A percentile compares a stretch with the other conserved stretches of the same genome.
phyloP scores from a whole-genome alignment of 2,113 vertebrate species.

The Vulpes ferrilata region DNA sequence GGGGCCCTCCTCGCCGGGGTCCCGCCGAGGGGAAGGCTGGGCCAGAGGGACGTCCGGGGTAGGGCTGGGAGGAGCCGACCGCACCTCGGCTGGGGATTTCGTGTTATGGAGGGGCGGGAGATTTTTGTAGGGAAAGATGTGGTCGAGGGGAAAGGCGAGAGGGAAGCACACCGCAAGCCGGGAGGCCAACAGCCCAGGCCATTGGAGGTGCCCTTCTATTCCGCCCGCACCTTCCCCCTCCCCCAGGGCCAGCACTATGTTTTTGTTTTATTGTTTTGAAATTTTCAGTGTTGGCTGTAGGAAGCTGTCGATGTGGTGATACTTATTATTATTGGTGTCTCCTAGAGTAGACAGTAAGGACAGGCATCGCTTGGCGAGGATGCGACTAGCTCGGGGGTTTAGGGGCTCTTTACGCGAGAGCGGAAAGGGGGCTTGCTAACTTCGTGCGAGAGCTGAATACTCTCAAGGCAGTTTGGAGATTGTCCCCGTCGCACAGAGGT shows the following conservation, averaged over 20 bases:
- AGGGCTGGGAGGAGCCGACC: conserved; percentile 77
- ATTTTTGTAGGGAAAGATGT: conserved; percentile 61
- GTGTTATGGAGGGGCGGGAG: conserved; percentile 72
- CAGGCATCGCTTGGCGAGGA: conserved; percentile 22
- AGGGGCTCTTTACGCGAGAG: not conserved
- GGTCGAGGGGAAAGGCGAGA: conserved; percentile 62
- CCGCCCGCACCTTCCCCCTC: not conserved
- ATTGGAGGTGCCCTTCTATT: conserved; percentile 65
- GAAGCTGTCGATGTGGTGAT: conserved; percentile 66
- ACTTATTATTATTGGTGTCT: conserved; percentile 68
- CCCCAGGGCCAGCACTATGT: conserved; percentile 42
- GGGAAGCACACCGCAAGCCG: conserved; percentile 61
- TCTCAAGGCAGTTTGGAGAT: conserved; percentile 66
- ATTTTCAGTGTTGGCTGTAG: conserved; percentile 37
- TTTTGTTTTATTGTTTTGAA: conserved; percentile 82
- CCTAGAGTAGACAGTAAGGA: conserved; percentile 48
- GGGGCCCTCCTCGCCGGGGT: conserved; percentile 68
- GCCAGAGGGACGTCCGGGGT: conserved; percentile 79
- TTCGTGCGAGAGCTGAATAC: conserved; percentile 28
- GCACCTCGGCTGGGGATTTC: conserved; percentile 68
- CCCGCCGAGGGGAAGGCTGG: conserved; percentile 79
- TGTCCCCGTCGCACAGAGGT: conserved; percentile 3
- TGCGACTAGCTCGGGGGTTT: conserved; percentile 37
- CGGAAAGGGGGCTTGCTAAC: conserved; percentile 46
- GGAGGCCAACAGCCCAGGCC: conserved; percentile 63